phyloP scores from a whole-genome alignment of 2,888 invertebrate species.

The Melipona beecheii region DNA sequence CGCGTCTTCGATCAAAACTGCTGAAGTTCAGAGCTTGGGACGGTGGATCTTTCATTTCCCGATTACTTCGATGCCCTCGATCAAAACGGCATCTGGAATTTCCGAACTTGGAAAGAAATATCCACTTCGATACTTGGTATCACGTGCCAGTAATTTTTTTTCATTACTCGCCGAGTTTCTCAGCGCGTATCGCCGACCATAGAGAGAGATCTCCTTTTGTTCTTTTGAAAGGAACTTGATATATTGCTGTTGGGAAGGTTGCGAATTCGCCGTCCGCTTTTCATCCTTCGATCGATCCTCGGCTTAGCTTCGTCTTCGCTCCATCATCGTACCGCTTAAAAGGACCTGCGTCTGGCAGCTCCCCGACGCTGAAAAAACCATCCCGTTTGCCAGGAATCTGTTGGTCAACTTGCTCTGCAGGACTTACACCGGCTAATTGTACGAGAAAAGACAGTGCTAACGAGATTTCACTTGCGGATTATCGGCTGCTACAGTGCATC shows the following conservation, averaged over 20 bases:
- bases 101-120: too few relatives aligned
- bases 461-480: constrained; percentile 44
- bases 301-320: not conserved
- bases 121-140: not conserved
- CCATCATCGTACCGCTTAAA: not conserved
- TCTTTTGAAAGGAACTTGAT: not conserved
- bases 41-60: too few relatives aligned
- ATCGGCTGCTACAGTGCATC: constrained; percentile 36
- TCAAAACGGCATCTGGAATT: too few relatives aligned
- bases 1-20: too few relatives aligned
- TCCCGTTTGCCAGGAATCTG: not conserved
- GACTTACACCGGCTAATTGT: constrained; percentile 42
- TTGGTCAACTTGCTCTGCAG: constrained; percentile 11
- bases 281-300: constrained; percentile 15
- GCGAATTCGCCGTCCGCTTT: not conserved
- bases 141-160: not conserved
- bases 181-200: not conserved
- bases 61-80: too few relatives aligned
- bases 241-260: not conserved
- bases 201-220: not conserved
- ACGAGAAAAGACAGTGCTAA: constrained; percentile 44
- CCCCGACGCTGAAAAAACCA: not conserved
- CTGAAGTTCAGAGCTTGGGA: too few relatives aligned
- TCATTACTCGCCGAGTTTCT: too few relatives aligned
- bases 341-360: not conserved